These are phyloP conservation scores for Hermodice carunculata DNA, from an alignment of 2,888 invertebrate genomes.

Conservation along the genomic window DNA sequence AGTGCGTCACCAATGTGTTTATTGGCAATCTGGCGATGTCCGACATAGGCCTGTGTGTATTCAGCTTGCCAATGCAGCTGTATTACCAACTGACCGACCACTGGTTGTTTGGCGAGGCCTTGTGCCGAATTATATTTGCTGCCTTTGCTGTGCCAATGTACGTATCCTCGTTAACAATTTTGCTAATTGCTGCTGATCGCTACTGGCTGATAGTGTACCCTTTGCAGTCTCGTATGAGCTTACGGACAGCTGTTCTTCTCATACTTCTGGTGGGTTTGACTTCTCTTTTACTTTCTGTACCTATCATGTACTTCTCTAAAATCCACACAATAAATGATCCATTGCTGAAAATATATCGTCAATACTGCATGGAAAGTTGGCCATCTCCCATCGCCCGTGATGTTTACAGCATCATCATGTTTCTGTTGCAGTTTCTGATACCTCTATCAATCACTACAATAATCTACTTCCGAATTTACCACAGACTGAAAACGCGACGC, in stretches of 20 bases:
- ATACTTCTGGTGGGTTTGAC: slow-evolving; percentile 48
- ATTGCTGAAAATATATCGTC: slow-evolving; percentile 46
- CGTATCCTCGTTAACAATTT: slow-evolving; percentile 62
- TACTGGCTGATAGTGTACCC: slow-evolving; percentile 67
- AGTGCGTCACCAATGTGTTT: slow-evolving; percentile 65
- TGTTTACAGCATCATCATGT: slow-evolving; percentile 47
- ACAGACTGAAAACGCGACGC: slow-evolving; percentile 8
- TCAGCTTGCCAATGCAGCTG: slow-evolving; percentile 65
- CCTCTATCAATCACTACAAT: slow-evolving; percentile 38
- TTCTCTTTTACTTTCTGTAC: slow-evolving; percentile 56
- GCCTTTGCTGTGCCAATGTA: slow-evolving; percentile 67
- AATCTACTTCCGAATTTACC: slow-evolving; percentile 39
- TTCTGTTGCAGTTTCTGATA: slow-evolving; percentile 43
- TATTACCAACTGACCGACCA: slow-evolving; percentile 64
- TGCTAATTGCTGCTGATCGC: slow-evolving; percentile 66
- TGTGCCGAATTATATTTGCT: slow-evolving; percentile 63
- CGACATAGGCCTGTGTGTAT: slow-evolving; percentile 63
- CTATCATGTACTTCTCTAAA: slow-evolving; percentile 58
- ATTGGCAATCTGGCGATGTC: slow-evolving; percentile 63
- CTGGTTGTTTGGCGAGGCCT: slow-evolving; percentile 62
- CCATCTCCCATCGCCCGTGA: slow-evolving; percentile 42
- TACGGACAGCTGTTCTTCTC: slow-evolving; percentile 49
- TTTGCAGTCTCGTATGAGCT: slow-evolving; percentile 55
- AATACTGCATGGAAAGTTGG: slow-evolving; percentile 63
- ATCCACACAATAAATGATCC: slow-evolving; percentile 48